These are phyloP conservation scores for Macrosiphum euphorbiae DNA, from an alignment of 2,888 invertebrate genomes.

Conservation along the genomic window DNA sequence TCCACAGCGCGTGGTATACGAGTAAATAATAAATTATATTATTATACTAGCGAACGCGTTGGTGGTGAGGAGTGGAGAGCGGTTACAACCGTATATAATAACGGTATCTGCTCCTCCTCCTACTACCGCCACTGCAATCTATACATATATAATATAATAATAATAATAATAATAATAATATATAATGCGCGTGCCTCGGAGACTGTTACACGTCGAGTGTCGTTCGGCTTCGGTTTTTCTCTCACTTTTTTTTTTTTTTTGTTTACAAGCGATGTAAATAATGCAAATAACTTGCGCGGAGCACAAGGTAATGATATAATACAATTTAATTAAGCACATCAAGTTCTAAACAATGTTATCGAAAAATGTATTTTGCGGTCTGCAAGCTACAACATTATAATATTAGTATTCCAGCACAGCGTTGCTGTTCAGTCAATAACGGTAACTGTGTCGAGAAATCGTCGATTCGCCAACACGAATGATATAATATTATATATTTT, in stretches of 20 bases:
- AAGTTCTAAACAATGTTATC: not conserved
- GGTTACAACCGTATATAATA: slow-evolving; percentile 9
- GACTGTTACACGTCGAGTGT: slow-evolving; percentile 13
- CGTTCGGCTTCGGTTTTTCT: slow-evolving; percentile 13
- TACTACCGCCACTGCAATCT: not conserved
- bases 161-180: too few relatives aligned
- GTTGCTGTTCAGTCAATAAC: not conserved
- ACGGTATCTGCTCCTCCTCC: not conserved
- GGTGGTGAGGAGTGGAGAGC: not conserved
- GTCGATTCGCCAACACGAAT: not conserved
- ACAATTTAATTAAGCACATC: not conserved
- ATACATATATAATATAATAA: not conserved
- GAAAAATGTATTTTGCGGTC: not conserved
- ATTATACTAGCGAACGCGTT: not conserved
- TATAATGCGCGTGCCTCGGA: not conserved
- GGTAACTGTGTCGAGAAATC: not conserved
- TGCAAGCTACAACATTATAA: not conserved
- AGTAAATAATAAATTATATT: slow-evolving; percentile 11
- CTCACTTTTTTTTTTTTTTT: slow-evolving; percentile 1
- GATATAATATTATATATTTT: not conserved
- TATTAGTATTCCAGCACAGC: not conserved
- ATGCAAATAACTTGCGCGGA: not conserved
- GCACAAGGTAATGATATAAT: not conserved
- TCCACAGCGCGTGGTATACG: not conserved
- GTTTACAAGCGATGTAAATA: not conserved